Percentiles rank a stretch among this genome's conserved stretches.
Conservation (phyloP, 2,888 invertebrate species). For the Nasonia oneida region DNA sequence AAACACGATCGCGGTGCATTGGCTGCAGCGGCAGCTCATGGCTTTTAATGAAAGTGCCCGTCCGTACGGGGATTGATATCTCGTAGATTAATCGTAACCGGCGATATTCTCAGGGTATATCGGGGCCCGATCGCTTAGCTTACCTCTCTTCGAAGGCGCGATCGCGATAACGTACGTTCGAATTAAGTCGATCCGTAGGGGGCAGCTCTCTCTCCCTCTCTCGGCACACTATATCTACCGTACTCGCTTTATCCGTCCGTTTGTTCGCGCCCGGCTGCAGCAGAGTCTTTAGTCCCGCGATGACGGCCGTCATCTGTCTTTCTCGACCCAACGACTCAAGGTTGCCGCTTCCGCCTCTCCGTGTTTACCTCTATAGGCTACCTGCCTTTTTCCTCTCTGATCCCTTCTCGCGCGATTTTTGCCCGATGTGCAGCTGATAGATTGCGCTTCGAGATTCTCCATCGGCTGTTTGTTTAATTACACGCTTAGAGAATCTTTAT, state of each 20-base stretch:
- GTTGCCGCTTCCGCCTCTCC: slow-evolving; percentile 36
- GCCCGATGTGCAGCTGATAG: neutral
- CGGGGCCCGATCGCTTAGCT: slow-evolving; percentile 14
- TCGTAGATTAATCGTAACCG: slow-evolving; percentile 60
- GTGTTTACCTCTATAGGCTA: slow-evolving; percentile 14
- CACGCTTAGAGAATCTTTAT: neutral
- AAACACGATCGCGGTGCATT: neutral
- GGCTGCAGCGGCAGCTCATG: neutral
- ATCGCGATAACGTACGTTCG: slow-evolving; percentile 59
- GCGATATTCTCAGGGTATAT: slow-evolving; percentile 48
- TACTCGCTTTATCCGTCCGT: slow-evolving; percentile 27
- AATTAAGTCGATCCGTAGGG: slow-evolving; percentile 63
- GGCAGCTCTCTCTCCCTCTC: slow-evolving; percentile 40
- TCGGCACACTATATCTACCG: neutral
- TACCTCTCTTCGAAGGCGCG: slow-evolving; percentile 27
- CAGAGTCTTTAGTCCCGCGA: slow-evolving; percentile 17
- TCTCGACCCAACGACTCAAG: slow-evolving; percentile 19
- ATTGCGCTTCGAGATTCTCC: neutral
- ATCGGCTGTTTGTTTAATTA: neutral
- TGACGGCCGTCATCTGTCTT: slow-evolving; percentile 60
- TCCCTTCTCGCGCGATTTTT: neutral
- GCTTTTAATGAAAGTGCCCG: slow-evolving; percentile 55
- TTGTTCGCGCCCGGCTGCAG: slow-evolving; percentile 20
- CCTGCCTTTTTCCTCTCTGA: neutral
- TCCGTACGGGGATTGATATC: slow-evolving; percentile 56